Evolutionary conservation across 2,888 invertebrate genomes (phyloP).

Genomic region (Flabesymbios commensalis): DNA sequence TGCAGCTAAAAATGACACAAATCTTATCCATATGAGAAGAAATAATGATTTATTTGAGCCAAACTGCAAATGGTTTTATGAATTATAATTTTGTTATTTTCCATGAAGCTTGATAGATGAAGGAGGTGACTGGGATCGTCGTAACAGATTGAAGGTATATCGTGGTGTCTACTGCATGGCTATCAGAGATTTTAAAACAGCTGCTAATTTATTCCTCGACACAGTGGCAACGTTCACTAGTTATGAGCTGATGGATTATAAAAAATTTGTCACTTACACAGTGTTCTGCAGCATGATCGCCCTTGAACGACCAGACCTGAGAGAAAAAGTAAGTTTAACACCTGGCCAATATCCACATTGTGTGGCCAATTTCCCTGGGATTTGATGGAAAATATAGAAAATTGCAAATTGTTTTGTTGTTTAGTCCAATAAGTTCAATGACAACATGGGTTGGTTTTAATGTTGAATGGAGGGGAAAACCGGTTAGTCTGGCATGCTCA

Average conservation of each 20-base stretch:
- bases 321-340: constrained; percentile 78
- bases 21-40: too few relatives aligned
- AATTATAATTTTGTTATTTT: not conserved
- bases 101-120: constrained; percentile 76
- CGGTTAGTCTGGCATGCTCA: not conserved
- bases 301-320: constrained; percentile 76
- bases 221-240: constrained; percentile 99
- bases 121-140: constrained; percentile 98
- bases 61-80: too few relatives aligned
- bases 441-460: too few relatives aligned
- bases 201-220: constrained; percentile 93
- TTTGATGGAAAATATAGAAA: not conserved
- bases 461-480: not conserved
- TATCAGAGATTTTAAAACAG: constrained; percentile 91
- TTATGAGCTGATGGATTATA: constrained; percentile 97
- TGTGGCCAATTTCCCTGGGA: not conserved
- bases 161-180: constrained; percentile 92
- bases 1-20: too few relatives aligned
- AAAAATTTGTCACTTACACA: constrained; percentile 79
- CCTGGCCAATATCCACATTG: not conserved
- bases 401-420: too few relatives aligned
- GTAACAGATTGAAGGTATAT: constrained; percentile 91
- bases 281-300: constrained; percentile 83
- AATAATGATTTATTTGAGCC: too few relatives aligned
- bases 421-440: too few relatives aligned